Conservation (phyloP, 1,140 invertebrate genomes). For the Mya arenaria region DNA sequence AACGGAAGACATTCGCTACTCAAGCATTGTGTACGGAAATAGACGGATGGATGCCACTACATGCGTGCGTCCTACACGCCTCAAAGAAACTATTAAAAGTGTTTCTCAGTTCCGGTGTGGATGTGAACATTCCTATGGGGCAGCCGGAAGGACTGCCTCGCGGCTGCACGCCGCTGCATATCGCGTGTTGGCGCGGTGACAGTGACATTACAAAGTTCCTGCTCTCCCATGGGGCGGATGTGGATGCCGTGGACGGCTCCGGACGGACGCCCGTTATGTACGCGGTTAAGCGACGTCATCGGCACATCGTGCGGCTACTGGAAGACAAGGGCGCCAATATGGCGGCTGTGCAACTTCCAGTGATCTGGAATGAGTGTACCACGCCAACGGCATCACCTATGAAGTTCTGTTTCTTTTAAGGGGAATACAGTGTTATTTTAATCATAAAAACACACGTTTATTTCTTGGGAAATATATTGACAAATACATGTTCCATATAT, state of each 20-base stretch:
- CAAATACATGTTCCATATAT: too few species aligned
- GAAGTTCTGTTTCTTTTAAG: slow-evolving; percentile 64
- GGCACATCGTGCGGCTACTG: slow-evolving; percentile 53
- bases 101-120: slow-evolving; percentile 67
- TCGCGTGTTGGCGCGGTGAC: slow-evolving; percentile 67
- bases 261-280: slow-evolving; percentile 65
- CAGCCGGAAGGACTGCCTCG: slow-evolving; percentile 69
- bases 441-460: too few species aligned
- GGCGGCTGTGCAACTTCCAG: slow-evolving; percentile 28
- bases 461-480: too few species aligned
- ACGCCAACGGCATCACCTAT: slow-evolving; percentile 53
- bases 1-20: slow-evolving; percentile 50
- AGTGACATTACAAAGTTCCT: slow-evolving; percentile 65
- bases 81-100: slow-evolving; percentile 69
- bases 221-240: slow-evolving; percentile 61
- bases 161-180: slow-evolving; percentile 64
- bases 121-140: slow-evolving; percentile 68
- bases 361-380: slow-evolving; percentile 45
- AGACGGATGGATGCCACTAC: slow-evolving; percentile 74
- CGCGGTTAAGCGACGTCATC: slow-evolving; percentile 51
- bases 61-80: slow-evolving; percentile 69
- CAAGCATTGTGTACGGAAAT: slow-evolving; percentile 64
- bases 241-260: slow-evolving; percentile 63
- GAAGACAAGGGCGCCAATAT: slow-evolving; percentile 60
- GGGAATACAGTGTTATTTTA: too few species aligned